Evolutionary conservation across 2,888 invertebrate genomes (phyloP).

Genomic region (Machimus rusticus): DNA sequence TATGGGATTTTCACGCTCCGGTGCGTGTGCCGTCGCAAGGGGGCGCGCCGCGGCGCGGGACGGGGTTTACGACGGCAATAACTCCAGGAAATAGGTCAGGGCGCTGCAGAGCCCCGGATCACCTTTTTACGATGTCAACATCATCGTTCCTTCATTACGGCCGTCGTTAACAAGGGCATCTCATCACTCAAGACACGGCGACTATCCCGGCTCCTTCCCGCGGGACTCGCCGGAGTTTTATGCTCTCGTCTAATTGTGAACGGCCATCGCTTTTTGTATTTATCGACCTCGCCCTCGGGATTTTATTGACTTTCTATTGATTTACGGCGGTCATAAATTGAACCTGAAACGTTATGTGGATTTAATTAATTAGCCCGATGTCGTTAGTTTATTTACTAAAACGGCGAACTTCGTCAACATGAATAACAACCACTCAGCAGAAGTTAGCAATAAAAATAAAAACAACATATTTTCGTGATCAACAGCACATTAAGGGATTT

Average conservation of each 20-base stretch:
- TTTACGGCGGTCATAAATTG: slow-evolving; percentile 25
- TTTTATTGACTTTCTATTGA: slow-evolving; percentile 40
- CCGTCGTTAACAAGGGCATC: slow-evolving; percentile 15
- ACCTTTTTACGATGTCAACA: slow-evolving; percentile 38
- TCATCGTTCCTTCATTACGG: slow-evolving; percentile 34
- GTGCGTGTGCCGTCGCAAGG: not conserved
- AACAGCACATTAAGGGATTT: not conserved
- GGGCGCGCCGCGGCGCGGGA: not conserved
- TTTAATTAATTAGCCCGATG: slow-evolving; percentile 23
- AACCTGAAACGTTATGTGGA: slow-evolving; percentile 1
- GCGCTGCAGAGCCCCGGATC: slow-evolving; percentile 20
- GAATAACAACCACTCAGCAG: not conserved
- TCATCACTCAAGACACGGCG: not conserved
- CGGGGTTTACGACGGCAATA: slow-evolving; percentile 22
- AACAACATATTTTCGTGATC: not conserved
- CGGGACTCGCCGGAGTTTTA: not conserved
- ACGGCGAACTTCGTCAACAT: not conserved
- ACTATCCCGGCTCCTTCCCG: not conserved
- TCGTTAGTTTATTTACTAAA: not conserved
- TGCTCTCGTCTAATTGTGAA: not conserved
- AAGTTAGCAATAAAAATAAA: not conserved
- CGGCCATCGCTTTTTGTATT: not conserved
- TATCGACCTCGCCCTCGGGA: slow-evolving; percentile 20
- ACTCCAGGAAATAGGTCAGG: slow-evolving; percentile 10
- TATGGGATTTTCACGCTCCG: not conserved